Evolutionary conservation across 2,113 vertebrate genomes (phyloP), one percentile per base, ranked within the genome.

Genomic region (Ptychochromis oligacanthus): DNA sequence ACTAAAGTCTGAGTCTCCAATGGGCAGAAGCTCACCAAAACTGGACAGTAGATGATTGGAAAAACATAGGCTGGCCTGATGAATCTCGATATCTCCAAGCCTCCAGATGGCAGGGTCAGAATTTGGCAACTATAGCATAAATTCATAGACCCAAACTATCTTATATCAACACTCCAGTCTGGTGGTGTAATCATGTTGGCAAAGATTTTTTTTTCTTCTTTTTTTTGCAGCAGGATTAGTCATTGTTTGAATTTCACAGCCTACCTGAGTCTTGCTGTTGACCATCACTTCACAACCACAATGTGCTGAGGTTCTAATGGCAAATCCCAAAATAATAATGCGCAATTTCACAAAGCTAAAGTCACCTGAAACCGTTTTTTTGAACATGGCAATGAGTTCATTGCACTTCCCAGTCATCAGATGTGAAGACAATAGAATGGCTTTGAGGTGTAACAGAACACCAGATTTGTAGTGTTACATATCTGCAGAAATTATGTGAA

Each of bases 61-160:
- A 6, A 60, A 28, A 60, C 26, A 31, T 14, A 43, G 12, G n/a
- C 43, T 75, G 80, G 52, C n/a, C 67, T 62, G 80, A 82, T 82
- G 57, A 75, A 46, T 34, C 52, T 28, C 67, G 22, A 14, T 46
- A 46, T 46, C 13, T 46, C 43, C 43, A 46, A 14, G 43, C 43
- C 43, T 46, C 13, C 58, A 75, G 70, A 75, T 75, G 67, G 40
- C 38, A 9, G 22, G 58, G 31, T 12, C n/a, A 26, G 67, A 75
- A 54, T 61, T 54, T 75, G 46, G 46, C 58, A 38, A 15, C 24
- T 52, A 54, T 24, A 81, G 65, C 60, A 26, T 2, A 13, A 72
- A 49, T n/a, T n/a, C n/a, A n/a, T n/a, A n/a, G n/a, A n/a, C n/a
- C n/a, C n/a, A n/a, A n/a, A 6, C 20, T 59, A 6, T 24, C 56